These are phyloP conservation scores for Fabriciana adippe DNA, from an alignment of 2,888 invertebrate species.

Conservation along the genomic window DNA sequence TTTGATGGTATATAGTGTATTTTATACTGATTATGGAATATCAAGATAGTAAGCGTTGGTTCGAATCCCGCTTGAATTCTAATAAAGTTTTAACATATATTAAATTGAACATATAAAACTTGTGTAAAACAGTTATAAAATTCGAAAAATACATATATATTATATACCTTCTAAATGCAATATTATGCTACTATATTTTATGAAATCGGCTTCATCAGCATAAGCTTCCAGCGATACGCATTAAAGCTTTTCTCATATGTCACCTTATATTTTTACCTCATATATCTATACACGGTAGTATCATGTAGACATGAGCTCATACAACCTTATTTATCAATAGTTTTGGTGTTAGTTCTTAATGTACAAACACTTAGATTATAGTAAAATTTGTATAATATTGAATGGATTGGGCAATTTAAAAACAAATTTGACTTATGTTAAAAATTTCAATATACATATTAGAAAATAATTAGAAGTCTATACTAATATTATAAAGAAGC, in stretches of 20 bases:
- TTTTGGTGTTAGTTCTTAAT: conserved; percentile 34
- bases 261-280: conserved; percentile 34
- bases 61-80: too few species aligned
- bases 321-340: conserved; percentile 16
- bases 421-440: not conserved
- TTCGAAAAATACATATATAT: not conserved
- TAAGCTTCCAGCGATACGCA: conserved; percentile 66
- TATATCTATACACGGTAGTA: conserved; percentile 35
- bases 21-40: not conserved
- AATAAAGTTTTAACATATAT: too few species aligned
- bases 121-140: not conserved
- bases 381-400: conserved; percentile 8
- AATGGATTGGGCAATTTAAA: conserved; percentile 22
- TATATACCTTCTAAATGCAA: conserved; percentile 6
- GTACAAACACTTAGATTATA: conserved; percentile 20
- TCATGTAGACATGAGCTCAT: conserved; percentile 18
- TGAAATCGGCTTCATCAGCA: conserved; percentile 40
- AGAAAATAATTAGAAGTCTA: too few species aligned
- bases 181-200: conserved; percentile 1
- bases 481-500: too few species aligned
- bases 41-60: not conserved
- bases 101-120: too few species aligned
- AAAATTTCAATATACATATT: too few species aligned
- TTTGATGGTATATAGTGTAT: conserved; percentile 6
- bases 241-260: conserved; percentile 76